Evolutionary conservation across 2,888 invertebrate species (phyloP).

Genomic region (Rhaphigaster nebulosa): DNA sequence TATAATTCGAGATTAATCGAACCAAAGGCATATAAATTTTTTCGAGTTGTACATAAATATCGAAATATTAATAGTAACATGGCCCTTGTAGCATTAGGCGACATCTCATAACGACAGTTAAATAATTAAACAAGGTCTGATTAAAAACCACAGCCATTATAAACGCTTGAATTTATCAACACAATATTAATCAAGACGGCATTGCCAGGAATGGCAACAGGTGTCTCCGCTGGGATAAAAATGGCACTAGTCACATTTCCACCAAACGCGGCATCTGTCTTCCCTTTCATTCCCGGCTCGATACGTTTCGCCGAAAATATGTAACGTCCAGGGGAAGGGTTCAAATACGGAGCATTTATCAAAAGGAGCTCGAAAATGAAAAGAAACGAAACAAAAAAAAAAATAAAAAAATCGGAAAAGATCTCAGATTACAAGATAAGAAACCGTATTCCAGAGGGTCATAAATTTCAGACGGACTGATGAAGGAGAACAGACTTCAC

Average conservation of each 20-base stretch:
- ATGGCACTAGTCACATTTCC: not conserved
- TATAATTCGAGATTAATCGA: not conserved
- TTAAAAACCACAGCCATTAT: constrained; percentile 7
- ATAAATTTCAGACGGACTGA: not conserved
- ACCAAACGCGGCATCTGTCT: not conserved
- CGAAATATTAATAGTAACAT: not conserved
- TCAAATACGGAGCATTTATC: not conserved
- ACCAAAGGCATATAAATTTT: not conserved
- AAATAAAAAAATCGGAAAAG: not conserved
- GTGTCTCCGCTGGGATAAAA: constrained; percentile 28
- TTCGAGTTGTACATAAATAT: not conserved
- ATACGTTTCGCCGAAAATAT: not conserved
- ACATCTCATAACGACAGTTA: not conserved
- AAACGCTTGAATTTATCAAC: constrained; percentile 3
- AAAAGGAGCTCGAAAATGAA: not conserved
- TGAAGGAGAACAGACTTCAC: not conserved
- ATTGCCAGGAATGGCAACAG: not conserved
- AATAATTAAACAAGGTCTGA: constrained; percentile 11
- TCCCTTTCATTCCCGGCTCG: not conserved
- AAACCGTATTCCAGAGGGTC: no score
- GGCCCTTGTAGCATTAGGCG: not conserved
- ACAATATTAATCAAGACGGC: constrained; percentile 17
- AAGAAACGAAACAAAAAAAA: not conserved
- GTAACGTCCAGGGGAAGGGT: not conserved
- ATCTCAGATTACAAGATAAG: constrained; percentile 34